phyloP scores from a whole-genome alignment of 1,140 invertebrate genomes.

The Psilanteris sp. region DNA sequence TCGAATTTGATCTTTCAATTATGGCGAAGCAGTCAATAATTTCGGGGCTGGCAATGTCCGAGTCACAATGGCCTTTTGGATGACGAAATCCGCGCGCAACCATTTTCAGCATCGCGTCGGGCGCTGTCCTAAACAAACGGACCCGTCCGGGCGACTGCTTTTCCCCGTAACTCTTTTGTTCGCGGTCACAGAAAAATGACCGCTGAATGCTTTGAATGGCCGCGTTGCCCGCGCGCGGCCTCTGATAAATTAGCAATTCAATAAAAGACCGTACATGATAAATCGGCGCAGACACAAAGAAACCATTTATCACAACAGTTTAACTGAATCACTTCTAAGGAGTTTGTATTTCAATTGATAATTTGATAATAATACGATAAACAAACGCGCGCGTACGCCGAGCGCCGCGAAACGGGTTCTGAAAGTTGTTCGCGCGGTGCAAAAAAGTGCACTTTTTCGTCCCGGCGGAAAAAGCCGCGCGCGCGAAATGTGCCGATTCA shows the following conservation, averaged over 20 bases:
- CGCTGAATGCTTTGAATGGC: slow-evolving; percentile 15
- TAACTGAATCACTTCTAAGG: slow-evolving; percentile 50
- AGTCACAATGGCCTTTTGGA: too few relatives aligned
- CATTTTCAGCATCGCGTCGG: too few relatives aligned
- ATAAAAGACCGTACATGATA: slow-evolving; percentile 49
- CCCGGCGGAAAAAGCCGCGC: slow-evolving; percentile 1
- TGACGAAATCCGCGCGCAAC: too few relatives aligned
- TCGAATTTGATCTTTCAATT: too few relatives aligned
- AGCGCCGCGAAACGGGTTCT: slow-evolving; percentile 33
- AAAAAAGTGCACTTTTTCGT: slow-evolving; percentile 36
- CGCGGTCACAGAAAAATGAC: slow-evolving; percentile 28
- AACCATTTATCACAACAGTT: slow-evolving; percentile 54
- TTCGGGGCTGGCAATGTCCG: too few relatives aligned
- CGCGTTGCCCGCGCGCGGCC: slow-evolving; percentile 11
- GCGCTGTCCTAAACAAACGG: too few relatives aligned
- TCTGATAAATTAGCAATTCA: slow-evolving; percentile 53
- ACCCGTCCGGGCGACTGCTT: slow-evolving; percentile 8
- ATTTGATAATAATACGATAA: slow-evolving; percentile 58
- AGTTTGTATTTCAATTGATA: slow-evolving; percentile 60
- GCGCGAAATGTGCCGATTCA: slow-evolving; percentile 24
- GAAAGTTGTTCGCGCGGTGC: slow-evolving; percentile 37
- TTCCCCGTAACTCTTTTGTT: slow-evolving; percentile 15
- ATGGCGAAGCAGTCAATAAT: too few relatives aligned
- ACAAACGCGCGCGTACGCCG: slow-evolving; percentile 13
- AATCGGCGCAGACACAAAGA: slow-evolving; percentile 48